A percentile compares a stretch with the other conserved stretches of the same genome.
Conservation (phyloP, 1,140 invertebrate species). For the Octopus sinensis region DNA sequence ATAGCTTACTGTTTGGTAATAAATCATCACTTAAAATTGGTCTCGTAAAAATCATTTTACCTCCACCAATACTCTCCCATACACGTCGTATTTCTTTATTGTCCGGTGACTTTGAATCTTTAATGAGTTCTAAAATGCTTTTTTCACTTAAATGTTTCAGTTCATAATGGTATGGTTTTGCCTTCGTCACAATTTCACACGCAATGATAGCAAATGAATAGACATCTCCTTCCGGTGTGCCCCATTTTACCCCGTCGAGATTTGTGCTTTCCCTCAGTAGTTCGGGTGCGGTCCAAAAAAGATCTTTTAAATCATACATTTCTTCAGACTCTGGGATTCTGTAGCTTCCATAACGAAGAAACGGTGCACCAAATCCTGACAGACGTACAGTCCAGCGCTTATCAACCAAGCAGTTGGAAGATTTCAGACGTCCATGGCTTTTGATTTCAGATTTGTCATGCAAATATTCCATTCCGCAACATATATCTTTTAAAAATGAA, state of each 20-base stretch:
- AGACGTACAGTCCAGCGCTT: constrained; percentile 75
- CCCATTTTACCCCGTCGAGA: constrained; percentile 53
- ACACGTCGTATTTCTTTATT: background rate
- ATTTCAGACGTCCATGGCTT: constrained; percentile 81
- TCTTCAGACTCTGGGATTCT: constrained; percentile 17
- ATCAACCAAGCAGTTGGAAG: constrained; percentile 87
- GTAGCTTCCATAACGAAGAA: background rate
- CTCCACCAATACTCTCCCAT: background rate
- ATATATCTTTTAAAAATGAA: constrained; percentile 25
- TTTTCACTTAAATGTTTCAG: constrained; percentile 16
- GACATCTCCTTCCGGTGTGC: constrained; percentile 84
- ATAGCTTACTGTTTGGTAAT: background rate
- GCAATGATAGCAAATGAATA: constrained; percentile 66
- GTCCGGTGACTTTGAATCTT: constrained; percentile 25
- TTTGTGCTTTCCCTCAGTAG: constrained; percentile 63
- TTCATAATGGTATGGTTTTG: constrained; percentile 30
- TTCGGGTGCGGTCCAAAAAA: constrained; percentile 89
- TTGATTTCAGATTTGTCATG: constrained; percentile 76
- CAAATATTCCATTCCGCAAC: constrained; percentile 59
- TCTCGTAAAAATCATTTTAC: background rate
- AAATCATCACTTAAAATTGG: background rate
- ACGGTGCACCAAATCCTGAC: background rate
- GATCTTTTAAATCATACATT: constrained; percentile 13
- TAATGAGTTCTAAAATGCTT: constrained; percentile 25
- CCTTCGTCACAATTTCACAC: constrained; percentile 28